Conservation (phyloP, 2,888 invertebrate genomes). For the Teinopalpus imperialis region DNA sequence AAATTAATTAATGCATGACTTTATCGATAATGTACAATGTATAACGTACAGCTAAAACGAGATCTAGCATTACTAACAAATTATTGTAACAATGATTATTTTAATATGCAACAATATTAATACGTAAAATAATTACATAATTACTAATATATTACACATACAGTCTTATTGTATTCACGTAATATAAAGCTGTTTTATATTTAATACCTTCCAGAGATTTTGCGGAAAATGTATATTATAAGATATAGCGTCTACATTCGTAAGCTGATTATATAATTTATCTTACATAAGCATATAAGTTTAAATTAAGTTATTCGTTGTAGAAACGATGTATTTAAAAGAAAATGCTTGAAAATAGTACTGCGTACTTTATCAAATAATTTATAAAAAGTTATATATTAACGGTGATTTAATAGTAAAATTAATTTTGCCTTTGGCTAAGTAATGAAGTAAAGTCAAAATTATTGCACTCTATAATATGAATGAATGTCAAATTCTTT, state of each 20-base stretch:
- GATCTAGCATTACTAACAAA: conserved; percentile 72
- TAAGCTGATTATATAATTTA: conserved; percentile 5
- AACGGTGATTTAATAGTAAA: conserved; percentile 29
- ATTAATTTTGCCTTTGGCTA: conserved; percentile 65
- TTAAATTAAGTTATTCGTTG: conserved; percentile 33
- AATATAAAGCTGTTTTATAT: conserved; percentile 43
- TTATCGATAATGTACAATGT: conserved; percentile 40
- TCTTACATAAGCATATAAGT: conserved; percentile 9
- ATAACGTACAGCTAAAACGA: conserved; percentile 56
- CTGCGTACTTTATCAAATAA: conserved; percentile 34
- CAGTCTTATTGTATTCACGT: conserved; percentile 67
- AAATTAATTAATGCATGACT: conserved; percentile 33
- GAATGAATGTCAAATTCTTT: conserved; percentile 54
- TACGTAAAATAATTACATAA: conserved; percentile 40
- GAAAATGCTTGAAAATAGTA: conserved; percentile 42
- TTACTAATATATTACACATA: conserved; percentile 44
- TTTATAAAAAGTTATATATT: conserved; percentile 33
- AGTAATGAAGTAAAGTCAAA: conserved; percentile 49
- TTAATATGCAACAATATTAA: conserved; percentile 49
- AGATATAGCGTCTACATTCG: conserved; percentile 18
- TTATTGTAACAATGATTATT: conserved; percentile 51
- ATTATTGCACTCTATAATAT: conserved; percentile 67
- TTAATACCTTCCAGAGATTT: conserved; percentile 3
- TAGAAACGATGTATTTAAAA: conserved; percentile 35
- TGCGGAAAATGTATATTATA: conserved; percentile 7